These are phyloP conservation scores for Brachynemurus nebulosus DNA, from an alignment of 2,888 invertebrate genomes.

Conservation along the genomic window DNA sequence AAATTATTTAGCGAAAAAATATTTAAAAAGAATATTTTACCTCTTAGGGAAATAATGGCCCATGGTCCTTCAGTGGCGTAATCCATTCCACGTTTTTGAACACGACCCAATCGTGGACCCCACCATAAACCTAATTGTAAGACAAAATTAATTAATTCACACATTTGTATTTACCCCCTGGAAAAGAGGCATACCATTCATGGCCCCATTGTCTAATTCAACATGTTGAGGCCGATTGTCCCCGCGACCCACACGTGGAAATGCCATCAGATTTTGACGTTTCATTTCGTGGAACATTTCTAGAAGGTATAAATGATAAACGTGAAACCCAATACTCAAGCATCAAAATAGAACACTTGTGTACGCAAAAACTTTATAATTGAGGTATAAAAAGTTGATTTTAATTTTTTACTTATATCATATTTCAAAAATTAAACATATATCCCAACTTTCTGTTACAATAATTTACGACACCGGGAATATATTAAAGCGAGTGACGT, in stretches of 20 bases:
- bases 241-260: constrained; percentile 33
- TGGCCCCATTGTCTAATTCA: constrained; percentile 4
- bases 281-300: constrained; percentile 28
- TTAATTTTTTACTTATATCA: too few species aligned
- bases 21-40: constrained; percentile 13
- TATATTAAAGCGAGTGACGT: too few species aligned
- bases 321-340: too few species aligned
- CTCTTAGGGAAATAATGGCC: constrained; percentile 22
- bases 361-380: too few species aligned
- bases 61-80: constrained; percentile 18
- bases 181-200: constrained; percentile 8
- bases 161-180: neutral
- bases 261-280: constrained; percentile 28
- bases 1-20: neutral
- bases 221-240: constrained; percentile 19
- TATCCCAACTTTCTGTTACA: too few species aligned
- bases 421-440: too few species aligned
- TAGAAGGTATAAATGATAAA: too few species aligned
- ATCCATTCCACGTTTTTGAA: constrained; percentile 20
- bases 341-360: too few species aligned
- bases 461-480: too few species aligned
- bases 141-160: neutral
- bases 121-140: constrained; percentile 45
- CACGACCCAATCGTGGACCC: constrained; percentile 43
- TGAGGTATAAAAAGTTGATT: too few species aligned